Evolutionary conservation across 2,888 invertebrate genomes (phyloP), one percentile per base, ranked within the genome.

Genomic region (Tribolium freemani): DNA sequence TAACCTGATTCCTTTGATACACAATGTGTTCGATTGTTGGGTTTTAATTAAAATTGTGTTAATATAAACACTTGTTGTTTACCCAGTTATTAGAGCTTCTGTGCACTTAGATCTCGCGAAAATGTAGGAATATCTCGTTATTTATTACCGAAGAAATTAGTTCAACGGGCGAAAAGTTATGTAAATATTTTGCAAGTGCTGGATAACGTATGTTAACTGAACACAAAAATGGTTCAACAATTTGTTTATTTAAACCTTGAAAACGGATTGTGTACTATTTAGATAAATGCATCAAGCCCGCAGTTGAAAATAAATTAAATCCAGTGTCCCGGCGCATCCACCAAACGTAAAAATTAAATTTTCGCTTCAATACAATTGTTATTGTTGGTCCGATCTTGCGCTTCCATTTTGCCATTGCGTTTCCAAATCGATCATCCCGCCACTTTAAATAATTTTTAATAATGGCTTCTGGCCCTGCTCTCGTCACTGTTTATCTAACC

Each of bases 361-460:
- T 63, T 11, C 63, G 50, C 51, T 31, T 31, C 51, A 50, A 51
- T 51, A 31, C 63, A 54, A 51, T 63, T 38, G 31, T 63, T 61
- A 46, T 58, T 58, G 21, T 58, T 58, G 45, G 20, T 46, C 9
- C 13, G 48, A 61, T 61, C 48, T 21, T 21, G 48, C 46, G 46
- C 26, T 48, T 61, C 48, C 20, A 30, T 61, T 30, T 48, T 10
- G 60, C 10, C 30, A 20, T 48, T 30, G 46, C 20, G 44, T 31
- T 10, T n/a, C 9, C 51, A 51, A 20, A 26, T 48, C 50, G 46
- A 60, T 48, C 9, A 20, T 57, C 54, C 48, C 60, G 21, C 5
- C 66, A 53, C 53, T 66, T 66, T 66, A 53, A 66, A 66, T 66
- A 66, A 66, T 66, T 66, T 66, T 66, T 66, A 53, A 54, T 53